Evolutionary conservation across 23 tunicate genomes (phyloP), one percentile per base, ranked within the genome.

Genomic region (Ascidia mentula): DNA sequence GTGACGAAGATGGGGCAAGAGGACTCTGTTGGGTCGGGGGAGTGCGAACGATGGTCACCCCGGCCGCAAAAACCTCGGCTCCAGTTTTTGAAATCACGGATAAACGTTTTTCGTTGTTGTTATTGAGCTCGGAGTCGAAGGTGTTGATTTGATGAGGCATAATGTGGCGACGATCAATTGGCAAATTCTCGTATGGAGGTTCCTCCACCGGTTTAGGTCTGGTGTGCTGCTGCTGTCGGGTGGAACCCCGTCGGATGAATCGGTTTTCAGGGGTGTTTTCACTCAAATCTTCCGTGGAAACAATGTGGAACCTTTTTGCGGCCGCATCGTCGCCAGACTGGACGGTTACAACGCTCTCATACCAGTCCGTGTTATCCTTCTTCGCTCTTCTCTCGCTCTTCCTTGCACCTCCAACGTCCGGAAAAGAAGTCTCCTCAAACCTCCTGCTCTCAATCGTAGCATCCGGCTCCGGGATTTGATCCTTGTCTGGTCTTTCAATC

Each of bases 401-500:
- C 65, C 65, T 26, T 53, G 65, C 4, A 3, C 22, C 65, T 5
- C 28, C 65, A 53, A 28, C 65, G 24, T 53, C 65, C 65, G 65
- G 65, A 28, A 53, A 53, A 3, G 65, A 53, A 5, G 65, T 53
- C 65, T 53, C 65, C 65, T 53, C 65, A 9, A 53, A 53, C 65
- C 65, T 53, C 65, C 65, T 53, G 34, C 38, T 71, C 39, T 71
- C 75, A 22, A 12, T 36, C 18, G 60, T 17, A 71, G 13, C 75
- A 1, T 31, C 80, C 69, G 69, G 8, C 31, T 77, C 80, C 59
- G 28, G 42, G 36, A 45, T 35, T 4, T 32, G 24, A 22, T 79
- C 84, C 45, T 72, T 79, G 20, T 86, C 90, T 31, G 90, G 36
- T 2, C 90, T 59, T 53, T 86, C 90, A 13, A 86, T 86, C 36